phyloP scores from a whole-genome alignment of 2,113 vertebrate genomes.

The Ciconia maguari region DNA sequence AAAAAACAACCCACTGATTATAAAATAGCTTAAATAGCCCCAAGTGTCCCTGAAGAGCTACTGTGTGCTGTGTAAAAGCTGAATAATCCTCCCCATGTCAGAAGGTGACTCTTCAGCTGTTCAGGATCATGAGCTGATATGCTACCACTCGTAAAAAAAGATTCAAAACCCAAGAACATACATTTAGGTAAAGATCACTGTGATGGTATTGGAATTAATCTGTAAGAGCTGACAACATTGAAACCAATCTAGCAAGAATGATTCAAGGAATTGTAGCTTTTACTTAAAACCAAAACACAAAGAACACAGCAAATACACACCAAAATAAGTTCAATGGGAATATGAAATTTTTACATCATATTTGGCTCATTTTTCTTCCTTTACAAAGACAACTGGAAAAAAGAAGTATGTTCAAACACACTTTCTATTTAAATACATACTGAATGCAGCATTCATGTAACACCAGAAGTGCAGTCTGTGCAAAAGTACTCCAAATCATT shows the following conservation, averaged over 20 bases:
- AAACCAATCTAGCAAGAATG: conserved; percentile 53
- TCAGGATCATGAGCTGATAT: conserved; percentile 81
- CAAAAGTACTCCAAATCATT: conserved; percentile 35
- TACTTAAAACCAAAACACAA: conserved; percentile 52
- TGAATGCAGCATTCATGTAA: neutral
- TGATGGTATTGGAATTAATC: conserved; percentile 58
- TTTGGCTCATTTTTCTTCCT: conserved; percentile 74
- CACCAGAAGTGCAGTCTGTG: conserved; percentile 10
- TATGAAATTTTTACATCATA: conserved; percentile 50
- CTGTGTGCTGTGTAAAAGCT: conserved; percentile 77
- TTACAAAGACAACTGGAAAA: conserved; percentile 20
- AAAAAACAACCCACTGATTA: conserved; percentile 32
- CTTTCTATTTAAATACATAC: conserved; percentile 1
- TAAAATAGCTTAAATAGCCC: conserved; percentile 68
- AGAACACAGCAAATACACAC: conserved; percentile 52
- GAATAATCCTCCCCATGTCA: conserved; percentile 83
- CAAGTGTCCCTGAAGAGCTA: conserved; percentile 75
- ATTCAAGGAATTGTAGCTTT: conserved; percentile 51
- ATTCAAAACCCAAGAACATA: conserved; percentile 65
- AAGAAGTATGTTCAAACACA: neutral
- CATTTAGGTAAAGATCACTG: conserved; percentile 60
- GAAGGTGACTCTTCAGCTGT: conserved; percentile 91
- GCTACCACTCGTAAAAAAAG: conserved; percentile 76
- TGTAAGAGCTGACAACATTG: conserved; percentile 45
- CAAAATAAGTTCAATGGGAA: conserved; percentile 26